Evolutionary conservation across 1,140 invertebrate genomes (phyloP).

Genomic region (Halesus radiatus): DNA sequence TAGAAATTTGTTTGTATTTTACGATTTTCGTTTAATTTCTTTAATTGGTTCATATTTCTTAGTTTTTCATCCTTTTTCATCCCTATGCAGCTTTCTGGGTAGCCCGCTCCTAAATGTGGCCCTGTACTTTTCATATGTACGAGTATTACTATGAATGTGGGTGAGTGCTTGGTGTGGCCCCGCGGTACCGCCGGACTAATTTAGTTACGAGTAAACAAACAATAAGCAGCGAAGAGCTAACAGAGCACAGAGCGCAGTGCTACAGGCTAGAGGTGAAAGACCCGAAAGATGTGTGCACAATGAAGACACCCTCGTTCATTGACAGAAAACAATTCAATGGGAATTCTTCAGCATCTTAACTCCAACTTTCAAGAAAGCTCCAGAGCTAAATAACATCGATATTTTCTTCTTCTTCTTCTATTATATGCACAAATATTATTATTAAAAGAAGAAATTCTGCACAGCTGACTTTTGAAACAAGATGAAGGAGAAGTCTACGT

Average conservation of each 20-base stretch:
- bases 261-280: conserved; percentile 7
- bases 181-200: not conserved
- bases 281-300: conserved; percentile 25
- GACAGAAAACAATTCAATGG: not conserved
- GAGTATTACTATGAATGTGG: not conserved
- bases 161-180: not conserved
- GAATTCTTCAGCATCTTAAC: conserved; percentile 5
- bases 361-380: not conserved
- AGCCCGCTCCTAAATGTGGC: no score
- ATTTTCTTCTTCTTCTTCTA: no score
- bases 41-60: no score
- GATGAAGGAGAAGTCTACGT: no score
- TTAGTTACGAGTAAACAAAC: conserved; percentile 32
- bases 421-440: no score
- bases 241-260: not conserved
- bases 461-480: no score
- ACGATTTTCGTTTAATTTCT: no score
- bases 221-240: conserved; percentile 7
- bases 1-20: no score
- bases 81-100: no score
- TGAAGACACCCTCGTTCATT: conserved; percentile 7
- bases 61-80: no score
- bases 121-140: not conserved
- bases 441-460: no score
- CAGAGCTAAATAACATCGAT: no score